Evolutionary conservation across 2,113 vertebrate species (phyloP), one percentile per base, ranked within the genome.

Genomic region (Cyrtonyx montezumae): DNA sequence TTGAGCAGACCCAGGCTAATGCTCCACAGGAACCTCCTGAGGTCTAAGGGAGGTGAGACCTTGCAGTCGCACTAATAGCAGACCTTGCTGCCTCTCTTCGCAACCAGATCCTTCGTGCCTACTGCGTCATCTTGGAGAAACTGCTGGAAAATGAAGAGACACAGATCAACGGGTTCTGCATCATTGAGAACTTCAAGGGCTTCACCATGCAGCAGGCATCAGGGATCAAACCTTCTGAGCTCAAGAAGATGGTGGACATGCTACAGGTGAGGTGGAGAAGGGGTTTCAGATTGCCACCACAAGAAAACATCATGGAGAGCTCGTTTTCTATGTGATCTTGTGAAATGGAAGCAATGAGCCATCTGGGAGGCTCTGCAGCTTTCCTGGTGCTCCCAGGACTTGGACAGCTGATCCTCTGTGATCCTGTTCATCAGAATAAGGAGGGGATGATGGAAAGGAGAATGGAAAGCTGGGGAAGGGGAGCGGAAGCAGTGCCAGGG

Each of bases 241-340:
- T 99, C 71, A 99, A 99, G 97, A 99, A 99, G 97, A 99, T 99
- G 99, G 99, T 99, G 97, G 99, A 99, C 97, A 99, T 99, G 99
- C 97, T 99, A 77, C 99, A 99, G 99, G 99, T 99, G 93, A 97
- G 95, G 36, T 32, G 46, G 42, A 16, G 62, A 73, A 88, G 49
- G 49, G 53, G 34, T 55, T 74, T 68, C 19, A 4, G 46, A 42
- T 74, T 45, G 62, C 12, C 48, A 56, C 15, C 55, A 67, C 6
- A 5, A 42, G 59, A 76, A 86, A 51, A 11, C 4, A 11, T 17
- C 0, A 0, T 1, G 0, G 79, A 85, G 17, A 61, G 8, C 34
- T 53, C 67, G 32, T 46, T 84, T 48, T 20, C 16, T 7, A 14
- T 45, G 51, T 53, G 51, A 30, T 53, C 63, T 67, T 4, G 8